Percentiles rank a stretch among this genome's conserved stretches.
Evolutionary conservation across 2,113 vertebrate species (phyloP).

Genomic region (Actinemys pallida): DNA sequence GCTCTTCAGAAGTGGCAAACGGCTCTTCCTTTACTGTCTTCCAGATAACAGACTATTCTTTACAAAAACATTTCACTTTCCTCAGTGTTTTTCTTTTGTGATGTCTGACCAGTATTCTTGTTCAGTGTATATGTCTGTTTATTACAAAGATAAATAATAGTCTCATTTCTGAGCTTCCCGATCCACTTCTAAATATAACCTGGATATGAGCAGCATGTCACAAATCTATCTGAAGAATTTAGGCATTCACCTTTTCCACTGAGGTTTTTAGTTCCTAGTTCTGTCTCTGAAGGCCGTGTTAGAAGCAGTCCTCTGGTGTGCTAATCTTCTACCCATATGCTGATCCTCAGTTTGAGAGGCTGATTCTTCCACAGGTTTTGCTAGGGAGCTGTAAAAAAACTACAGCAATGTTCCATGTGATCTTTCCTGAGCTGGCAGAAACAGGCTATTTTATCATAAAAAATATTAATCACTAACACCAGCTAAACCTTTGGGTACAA

Average conservation of each 20-base stretch:
- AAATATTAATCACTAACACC: background rate
- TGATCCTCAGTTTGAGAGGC: conserved; percentile 42
- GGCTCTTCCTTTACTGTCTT: background rate
- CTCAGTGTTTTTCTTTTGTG: background rate
- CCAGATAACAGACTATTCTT: background rate
- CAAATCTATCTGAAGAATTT: background rate
- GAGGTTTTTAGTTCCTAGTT: conserved; percentile 41
- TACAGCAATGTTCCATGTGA: background rate
- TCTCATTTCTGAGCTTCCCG: conserved; percentile 3
- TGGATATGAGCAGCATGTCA: conserved; percentile 39
- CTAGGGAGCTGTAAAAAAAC: background rate
- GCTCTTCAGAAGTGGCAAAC: background rate
- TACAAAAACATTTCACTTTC: background rate
- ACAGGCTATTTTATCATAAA: background rate
- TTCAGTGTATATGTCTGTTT: conserved; percentile 18
- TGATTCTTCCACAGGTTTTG: conserved; percentile 38
- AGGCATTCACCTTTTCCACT: conserved; percentile 3
- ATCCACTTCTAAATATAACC: conserved; percentile 34
- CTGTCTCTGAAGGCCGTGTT: conserved; percentile 41
- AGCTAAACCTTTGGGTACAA: background rate
- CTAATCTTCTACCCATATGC: conserved; percentile 58
- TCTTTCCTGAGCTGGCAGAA: background rate
- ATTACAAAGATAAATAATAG: conserved; percentile 14
- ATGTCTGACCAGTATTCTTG: background rate
- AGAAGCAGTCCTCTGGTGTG: conserved; percentile 50